Conservation (phyloP, 1,140 invertebrate genomes). For the Contarinia nasturtii region DNA sequence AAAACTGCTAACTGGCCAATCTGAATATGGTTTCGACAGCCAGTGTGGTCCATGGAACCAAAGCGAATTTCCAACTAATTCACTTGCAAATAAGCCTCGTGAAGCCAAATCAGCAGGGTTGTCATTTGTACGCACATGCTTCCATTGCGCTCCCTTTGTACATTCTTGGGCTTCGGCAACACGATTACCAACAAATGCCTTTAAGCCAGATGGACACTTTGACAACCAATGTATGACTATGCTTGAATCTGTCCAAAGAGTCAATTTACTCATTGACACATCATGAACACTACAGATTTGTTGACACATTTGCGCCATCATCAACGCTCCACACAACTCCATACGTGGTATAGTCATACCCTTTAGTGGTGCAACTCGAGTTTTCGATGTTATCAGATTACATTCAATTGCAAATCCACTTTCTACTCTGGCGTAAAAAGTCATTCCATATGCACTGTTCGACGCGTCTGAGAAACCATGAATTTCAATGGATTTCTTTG, state of each 20-base stretch:
- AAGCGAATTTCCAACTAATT: too few relatives aligned
- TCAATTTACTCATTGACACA: background rate
- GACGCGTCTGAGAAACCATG: slow-evolving; percentile 18
- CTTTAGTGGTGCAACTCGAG: slow-evolving; percentile 19
- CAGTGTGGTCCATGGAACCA: too few relatives aligned
- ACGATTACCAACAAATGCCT: slow-evolving; percentile 23
- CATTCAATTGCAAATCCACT: slow-evolving; percentile 2
- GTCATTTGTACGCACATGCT: slow-evolving; percentile 11
- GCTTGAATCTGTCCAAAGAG: slow-evolving; percentile 15
- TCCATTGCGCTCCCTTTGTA: slow-evolving; percentile 9
- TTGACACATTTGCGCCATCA: slow-evolving; percentile 11
- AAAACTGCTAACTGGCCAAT: too few relatives aligned
- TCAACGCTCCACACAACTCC: slow-evolving; percentile 23
- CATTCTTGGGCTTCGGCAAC: slow-evolving; percentile 16
- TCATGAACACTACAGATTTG: slow-evolving; percentile 4
- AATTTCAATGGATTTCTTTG: slow-evolving; percentile 9
- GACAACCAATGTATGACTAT: slow-evolving; percentile 17
- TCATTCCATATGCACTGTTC: slow-evolving; percentile 12
- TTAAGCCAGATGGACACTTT: slow-evolving; percentile 8
- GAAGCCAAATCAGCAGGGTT: slow-evolving; percentile 20
- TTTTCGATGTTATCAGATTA: slow-evolving; percentile 16
- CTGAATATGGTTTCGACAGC: too few relatives aligned
- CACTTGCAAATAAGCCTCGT: slow-evolving; percentile 5
- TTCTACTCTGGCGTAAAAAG: slow-evolving; percentile 10
- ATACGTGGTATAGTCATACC: slow-evolving; percentile 19